These are phyloP conservation scores for Probaryconus sp. DNA, from an alignment of 1,140 invertebrate species.

Conservation along the genomic window DNA sequence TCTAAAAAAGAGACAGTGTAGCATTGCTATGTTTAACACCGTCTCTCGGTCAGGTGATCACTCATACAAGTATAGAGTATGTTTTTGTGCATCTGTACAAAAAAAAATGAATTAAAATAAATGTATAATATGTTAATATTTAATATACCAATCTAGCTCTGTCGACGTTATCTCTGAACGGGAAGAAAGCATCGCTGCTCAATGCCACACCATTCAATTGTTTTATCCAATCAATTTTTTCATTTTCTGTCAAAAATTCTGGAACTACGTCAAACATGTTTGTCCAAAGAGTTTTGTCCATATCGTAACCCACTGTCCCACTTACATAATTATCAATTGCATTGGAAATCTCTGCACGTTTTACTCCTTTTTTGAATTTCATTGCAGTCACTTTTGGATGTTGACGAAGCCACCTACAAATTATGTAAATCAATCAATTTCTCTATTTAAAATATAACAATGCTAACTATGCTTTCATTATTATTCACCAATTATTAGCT, in stretches of 20 bases:
- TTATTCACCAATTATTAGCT: constrained; percentile 93
- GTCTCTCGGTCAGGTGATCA: too few relatives aligned
- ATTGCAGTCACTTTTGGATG: constrained; percentile 92
- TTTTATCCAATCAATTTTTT: constrained; percentile 88
- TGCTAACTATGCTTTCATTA: constrained; percentile 21
- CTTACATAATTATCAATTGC: constrained; percentile 97
- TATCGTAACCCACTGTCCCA: constrained; percentile 88
- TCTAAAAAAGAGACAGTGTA: too few relatives aligned
- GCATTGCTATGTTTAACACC: too few relatives aligned
- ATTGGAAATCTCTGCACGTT: constrained; percentile 96
- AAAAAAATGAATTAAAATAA: too few relatives aligned
- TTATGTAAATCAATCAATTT: constrained; percentile 9
- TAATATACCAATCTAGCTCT: constrained; percentile 88
- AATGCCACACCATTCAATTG: constrained; percentile 91
- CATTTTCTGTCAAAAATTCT: constrained; percentile 81
- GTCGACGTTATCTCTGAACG: constrained; percentile 98
- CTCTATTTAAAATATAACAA: background rate
- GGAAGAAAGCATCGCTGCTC: constrained; percentile 99
- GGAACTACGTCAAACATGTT: constrained; percentile 87
- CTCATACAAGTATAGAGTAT: too few relatives aligned
- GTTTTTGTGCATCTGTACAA: too few relatives aligned
- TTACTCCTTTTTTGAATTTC: constrained; percentile 93
- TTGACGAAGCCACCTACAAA: constrained; percentile 91
- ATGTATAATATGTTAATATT: too few relatives aligned
- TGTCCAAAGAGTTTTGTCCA: constrained; percentile 83